These are phyloP conservation scores for Drosophila leontia DNA, from an alignment of 1,140 invertebrate genomes.

Conservation along the genomic window DNA sequence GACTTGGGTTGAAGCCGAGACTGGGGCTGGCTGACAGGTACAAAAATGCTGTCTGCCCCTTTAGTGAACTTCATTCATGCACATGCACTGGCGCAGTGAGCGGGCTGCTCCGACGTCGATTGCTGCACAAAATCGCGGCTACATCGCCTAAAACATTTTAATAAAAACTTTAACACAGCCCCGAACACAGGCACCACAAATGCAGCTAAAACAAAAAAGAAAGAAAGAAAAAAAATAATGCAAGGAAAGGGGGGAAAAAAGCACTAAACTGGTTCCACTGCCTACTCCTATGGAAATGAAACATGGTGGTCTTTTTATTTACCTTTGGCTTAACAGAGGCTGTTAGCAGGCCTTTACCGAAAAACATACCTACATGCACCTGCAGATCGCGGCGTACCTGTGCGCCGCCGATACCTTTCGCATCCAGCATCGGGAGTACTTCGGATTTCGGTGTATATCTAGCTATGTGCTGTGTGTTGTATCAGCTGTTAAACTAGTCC, in stretches of 20 bases:
- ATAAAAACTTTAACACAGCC: slow-evolving; percentile 59
- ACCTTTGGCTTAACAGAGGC: slow-evolving; percentile 66
- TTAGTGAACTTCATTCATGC: slow-evolving; percentile 78
- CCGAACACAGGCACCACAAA: slow-evolving; percentile 23
- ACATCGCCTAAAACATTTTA: slow-evolving; percentile 49
- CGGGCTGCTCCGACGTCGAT: slow-evolving; percentile 31
- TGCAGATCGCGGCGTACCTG: slow-evolving; percentile 65
- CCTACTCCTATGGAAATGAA: slow-evolving; percentile 63
- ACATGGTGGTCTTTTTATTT: slow-evolving; percentile 72
- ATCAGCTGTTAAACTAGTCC: slow-evolving; percentile 62
- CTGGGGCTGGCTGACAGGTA: slow-evolving; percentile 29
- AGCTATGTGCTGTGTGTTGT: slow-evolving; percentile 31
- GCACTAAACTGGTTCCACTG: slow-evolving; percentile 60
- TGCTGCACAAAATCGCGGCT: slow-evolving; percentile 48
- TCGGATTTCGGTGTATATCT: slow-evolving; percentile 17
- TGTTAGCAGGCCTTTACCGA: slow-evolving; percentile 59
- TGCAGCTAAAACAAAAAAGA: slow-evolving; percentile 44
- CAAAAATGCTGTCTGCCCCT: slow-evolving; percentile 77
- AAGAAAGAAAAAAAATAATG: slow-evolving; percentile 39
- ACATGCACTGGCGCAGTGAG: slow-evolving; percentile 69
- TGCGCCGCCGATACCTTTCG: slow-evolving; percentile 36
- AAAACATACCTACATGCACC: slow-evolving; percentile 56
- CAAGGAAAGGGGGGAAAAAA: slow-evolving; percentile 26
- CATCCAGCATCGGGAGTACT: slow-evolving; percentile 20
- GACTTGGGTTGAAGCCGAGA: slow-evolving; percentile 6